Evolutionary conservation across 1,140 invertebrate species (phyloP), one percentile per base, ranked within the genome.

Genomic region (Diorhabda sublineata): DNA sequence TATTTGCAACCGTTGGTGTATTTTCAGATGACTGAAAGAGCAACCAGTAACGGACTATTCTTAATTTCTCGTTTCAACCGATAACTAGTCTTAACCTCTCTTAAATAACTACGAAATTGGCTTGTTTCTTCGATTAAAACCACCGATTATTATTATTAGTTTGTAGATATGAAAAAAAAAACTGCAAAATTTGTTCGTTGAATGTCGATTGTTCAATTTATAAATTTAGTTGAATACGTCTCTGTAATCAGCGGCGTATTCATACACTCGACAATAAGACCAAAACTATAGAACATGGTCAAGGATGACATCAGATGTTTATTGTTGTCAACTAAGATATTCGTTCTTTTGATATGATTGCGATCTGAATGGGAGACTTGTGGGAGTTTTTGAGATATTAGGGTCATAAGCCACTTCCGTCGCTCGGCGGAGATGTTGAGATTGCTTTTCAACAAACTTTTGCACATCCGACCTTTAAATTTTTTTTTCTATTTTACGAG

Each of bases 1-100:
- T 59, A 58, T 43, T 61, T 44, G 57, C 62, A 57, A 61, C 68
- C 68, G 52, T 59, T 59, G 56, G 57, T 62, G 61, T 57, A 56
- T 61, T 62, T 59, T 62, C 61, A 62, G 61, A 62, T 62, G 43
- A 52, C n/a, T 52, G 47, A 6, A n/a, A n/a, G 2, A 52, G 6
- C 47, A 52, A 4, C 47, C 47, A 52, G 47, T 52, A 3, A 52
- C 47, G 47, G 47, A 52, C 47, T 52, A 26, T 26, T 4, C 6
- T 6, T 52, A 52, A 52, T 52, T 52, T 52, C 47, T 8, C 47
- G 6, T 52, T 52, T 52, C 3, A 52, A 52, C 26, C 26, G 26
- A 26, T 26, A 26, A 26, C 26, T 26, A 26, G 26, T 26, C 26
- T 26, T 26, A 26, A 26, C 26, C 26, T 26, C 26, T 26, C 26